Evolutionary conservation across 2,888 invertebrate species (phyloP).

Genomic region (Zygogramma bicolorata): DNA sequence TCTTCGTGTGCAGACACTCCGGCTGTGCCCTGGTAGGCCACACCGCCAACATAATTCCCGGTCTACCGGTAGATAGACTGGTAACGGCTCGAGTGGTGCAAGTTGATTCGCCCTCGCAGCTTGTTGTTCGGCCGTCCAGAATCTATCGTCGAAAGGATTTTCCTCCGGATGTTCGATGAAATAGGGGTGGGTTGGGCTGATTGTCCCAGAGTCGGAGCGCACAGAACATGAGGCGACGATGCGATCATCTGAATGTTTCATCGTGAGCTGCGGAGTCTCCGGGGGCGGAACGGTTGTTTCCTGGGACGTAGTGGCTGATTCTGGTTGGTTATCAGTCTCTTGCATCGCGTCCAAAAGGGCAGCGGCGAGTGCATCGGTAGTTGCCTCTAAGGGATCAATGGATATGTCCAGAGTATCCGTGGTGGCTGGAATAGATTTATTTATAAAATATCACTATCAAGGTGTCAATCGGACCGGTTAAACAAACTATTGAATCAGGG

Average conservation of each 20-base stretch:
- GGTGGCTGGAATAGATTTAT: neutral
- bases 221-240: neutral
- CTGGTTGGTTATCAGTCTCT: neutral
- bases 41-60: neutral
- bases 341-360: neutral
- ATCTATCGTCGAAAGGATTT: neutral
- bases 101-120: neutral
- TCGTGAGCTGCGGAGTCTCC: too few species aligned
- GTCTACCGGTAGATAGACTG: neutral
- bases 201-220: neutral
- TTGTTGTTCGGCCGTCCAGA: neutral
- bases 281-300: neutral
- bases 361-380: neutral
- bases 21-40: neutral
- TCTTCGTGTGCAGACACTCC: neutral
- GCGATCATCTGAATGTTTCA: too few species aligned
- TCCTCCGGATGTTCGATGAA: neutral
- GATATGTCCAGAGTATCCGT: neutral
- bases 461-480: neutral
- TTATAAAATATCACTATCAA: neutral
- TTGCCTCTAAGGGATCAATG: neutral
- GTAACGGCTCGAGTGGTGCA: neutral
- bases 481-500: neutral
- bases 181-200: neutral
- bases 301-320: neutral